Evolutionary conservation across 2,113 vertebrate species (phyloP).

Genomic region (Phalacrocorax aristotelis): DNA sequence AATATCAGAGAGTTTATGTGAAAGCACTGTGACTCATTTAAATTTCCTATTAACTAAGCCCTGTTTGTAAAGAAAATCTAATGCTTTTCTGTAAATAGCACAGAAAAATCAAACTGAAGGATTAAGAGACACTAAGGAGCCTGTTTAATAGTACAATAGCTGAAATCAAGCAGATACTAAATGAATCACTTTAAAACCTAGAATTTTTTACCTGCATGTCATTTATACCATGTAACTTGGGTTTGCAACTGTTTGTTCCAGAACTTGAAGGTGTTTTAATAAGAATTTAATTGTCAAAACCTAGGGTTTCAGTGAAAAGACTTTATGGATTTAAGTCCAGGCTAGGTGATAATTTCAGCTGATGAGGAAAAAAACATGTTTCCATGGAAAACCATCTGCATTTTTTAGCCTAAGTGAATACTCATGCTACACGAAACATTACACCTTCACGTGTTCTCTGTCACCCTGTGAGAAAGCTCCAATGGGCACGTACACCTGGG

Average conservation of each 20-base stretch:
- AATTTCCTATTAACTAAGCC: not conserved
- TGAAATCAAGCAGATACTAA: not conserved
- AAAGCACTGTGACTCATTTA: not conserved
- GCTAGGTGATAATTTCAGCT: not conserved
- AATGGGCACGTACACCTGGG: too few relatives aligned
- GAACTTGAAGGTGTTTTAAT: not conserved
- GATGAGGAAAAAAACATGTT: not conserved
- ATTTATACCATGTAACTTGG: not conserved
- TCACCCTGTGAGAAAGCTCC: not conserved
- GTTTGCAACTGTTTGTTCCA: not conserved
- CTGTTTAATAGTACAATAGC: not conserved
- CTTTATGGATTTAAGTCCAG: not conserved
- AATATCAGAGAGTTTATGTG: not conserved
- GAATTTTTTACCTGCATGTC: not conserved
- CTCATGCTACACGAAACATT: fast-evolving
- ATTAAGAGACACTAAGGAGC: not conserved
- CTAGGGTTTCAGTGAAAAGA: not conserved
- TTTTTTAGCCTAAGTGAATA: not conserved
- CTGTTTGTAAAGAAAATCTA: not conserved
- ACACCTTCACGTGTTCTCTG: not conserved
- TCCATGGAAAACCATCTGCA: not conserved
- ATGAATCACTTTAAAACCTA: not conserved
- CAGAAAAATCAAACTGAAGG: not conserved
- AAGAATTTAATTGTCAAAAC: not conserved
- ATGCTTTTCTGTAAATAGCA: not conserved